These are phyloP conservation scores for Pseudomyrmex flavicornis DNA, from an alignment of 1,140 invertebrate species.

Conservation along the genomic window DNA sequence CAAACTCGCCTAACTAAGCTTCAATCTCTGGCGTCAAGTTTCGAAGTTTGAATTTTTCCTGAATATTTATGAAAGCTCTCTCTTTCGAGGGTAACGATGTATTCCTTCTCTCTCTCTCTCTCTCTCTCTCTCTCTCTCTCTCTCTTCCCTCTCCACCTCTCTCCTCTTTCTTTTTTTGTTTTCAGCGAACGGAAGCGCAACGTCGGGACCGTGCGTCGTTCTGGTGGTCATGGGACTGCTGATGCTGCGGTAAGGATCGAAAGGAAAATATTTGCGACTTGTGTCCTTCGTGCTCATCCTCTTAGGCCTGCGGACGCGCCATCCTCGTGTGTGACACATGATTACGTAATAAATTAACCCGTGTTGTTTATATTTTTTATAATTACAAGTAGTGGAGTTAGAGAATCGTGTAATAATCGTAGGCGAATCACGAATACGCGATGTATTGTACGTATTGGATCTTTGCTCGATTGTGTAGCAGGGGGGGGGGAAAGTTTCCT, in stretches of 20 bases:
- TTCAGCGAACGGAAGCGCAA: slow-evolving; percentile 65
- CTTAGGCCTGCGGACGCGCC: slow-evolving; percentile 32
- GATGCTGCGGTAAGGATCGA: slow-evolving; percentile 64
- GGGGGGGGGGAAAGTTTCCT: not conserved
- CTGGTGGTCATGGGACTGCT: slow-evolving; percentile 62
- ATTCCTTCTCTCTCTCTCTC: no score
- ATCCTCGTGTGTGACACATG: slow-evolving; percentile 29
- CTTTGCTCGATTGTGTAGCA: not conserved
- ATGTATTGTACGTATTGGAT: slow-evolving; percentile 26
- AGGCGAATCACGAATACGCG: slow-evolving; percentile 44
- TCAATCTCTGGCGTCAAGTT: slow-evolving; percentile 15
- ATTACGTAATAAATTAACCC: slow-evolving; percentile 69
- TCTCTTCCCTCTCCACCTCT: not conserved
- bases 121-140: not conserved
- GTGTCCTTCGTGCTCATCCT: slow-evolving; percentile 60
- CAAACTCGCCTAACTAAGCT: slow-evolving; percentile 16
- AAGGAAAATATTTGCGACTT: not conserved
- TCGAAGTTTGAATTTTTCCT: slow-evolving; percentile 30
- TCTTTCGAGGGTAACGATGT: not conserved
- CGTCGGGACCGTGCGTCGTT: slow-evolving; percentile 52
- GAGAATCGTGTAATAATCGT: slow-evolving; percentile 50
- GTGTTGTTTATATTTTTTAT: slow-evolving; percentile 79
- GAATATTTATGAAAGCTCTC: slow-evolving; percentile 47
- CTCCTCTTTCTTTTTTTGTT: slow-evolving; percentile 31
- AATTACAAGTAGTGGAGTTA: slow-evolving; percentile 73